Evolutionary conservation across 1,140 invertebrate genomes (phyloP).

Genomic region (Mercenaria mercenaria): DNA sequence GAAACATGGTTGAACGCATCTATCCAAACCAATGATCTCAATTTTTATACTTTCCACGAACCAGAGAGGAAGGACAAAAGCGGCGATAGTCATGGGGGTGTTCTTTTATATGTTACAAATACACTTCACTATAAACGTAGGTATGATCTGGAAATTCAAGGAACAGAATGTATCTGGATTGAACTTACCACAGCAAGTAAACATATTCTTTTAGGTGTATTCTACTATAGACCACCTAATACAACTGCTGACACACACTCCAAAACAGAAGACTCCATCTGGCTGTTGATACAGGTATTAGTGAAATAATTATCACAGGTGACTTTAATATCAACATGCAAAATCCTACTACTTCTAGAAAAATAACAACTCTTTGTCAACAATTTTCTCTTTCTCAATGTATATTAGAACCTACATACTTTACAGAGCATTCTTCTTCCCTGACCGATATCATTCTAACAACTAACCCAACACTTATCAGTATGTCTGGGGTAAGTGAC

Average conservation of each 20-base stretch:
- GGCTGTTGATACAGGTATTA: constrained; percentile 5
- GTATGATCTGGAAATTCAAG: background rate
- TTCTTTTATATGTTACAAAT: constrained; percentile 17
- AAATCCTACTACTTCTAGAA: background rate
- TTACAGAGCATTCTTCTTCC: constrained; percentile 18
- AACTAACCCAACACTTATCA: background rate
- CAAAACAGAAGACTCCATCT: background rate
- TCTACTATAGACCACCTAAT: constrained; percentile 33
- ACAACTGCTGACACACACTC: background rate
- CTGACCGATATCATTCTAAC: constrained; percentile 21
- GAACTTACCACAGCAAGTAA: background rate
- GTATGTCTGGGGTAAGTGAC: constrained; percentile 5
- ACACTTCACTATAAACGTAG: background rate
- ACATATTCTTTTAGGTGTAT: constrained; percentile 29
- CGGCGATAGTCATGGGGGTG: constrained; percentile 8
- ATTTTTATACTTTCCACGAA: background rate
- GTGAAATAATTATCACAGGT: background rate
- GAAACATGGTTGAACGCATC: constrained; percentile 1
- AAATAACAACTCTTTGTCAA: constrained; percentile 7
- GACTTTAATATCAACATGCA: constrained; percentile 16
- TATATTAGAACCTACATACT: constrained; percentile 12
- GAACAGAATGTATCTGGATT: background rate
- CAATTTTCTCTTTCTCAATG: constrained; percentile 32
- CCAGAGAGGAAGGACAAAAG: constrained; percentile 12
- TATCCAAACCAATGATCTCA: background rate